Evolutionary conservation across 2,113 vertebrate genomes (phyloP), one percentile per base, ranked within the genome.

Genomic region (Haemorhous mexicanus): DNA sequence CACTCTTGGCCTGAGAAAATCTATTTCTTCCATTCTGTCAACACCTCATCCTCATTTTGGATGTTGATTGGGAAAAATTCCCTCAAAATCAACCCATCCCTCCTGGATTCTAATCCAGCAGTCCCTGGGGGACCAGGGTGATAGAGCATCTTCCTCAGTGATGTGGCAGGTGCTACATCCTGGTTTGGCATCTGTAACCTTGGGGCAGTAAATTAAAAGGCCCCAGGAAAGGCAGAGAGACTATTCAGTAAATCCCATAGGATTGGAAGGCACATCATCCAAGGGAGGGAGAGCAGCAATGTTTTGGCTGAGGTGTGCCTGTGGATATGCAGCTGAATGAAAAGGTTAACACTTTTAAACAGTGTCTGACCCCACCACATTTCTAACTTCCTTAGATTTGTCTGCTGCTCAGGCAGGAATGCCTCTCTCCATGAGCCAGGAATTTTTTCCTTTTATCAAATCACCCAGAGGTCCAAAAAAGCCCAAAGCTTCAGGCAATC

Each of bases 271-370:
- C 33, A 77, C 90, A 24, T 47, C 28, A 69, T 22, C 49, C 78
- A 69, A 16, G 6, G 53, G 33, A 72, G 72, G 37, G 43, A 43
- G 63, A 66, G 16, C 46, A 62, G 37, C 33, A 53, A 43, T 0
- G 43, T 15, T 28, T 7, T 52, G 78, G 62, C 30, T 46, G 69
- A 44, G 24, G 21, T 3, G 21, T 49, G 39, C 77, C 69, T 50
- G 52, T 1, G 7, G 33, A 41, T 11, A 7, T 0, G 52, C 84
- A 79, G 79, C 46, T 3, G 9, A 39, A 1, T 6, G 13, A 46
- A 30, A 47, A 72, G 67, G 32, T n/a, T 27, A 64, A 19, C 2
- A 5, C 26, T 32, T 72, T 64, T 16, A 16, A 90, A 46, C 35
- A 69, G 32, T 11, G 6, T 30, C 72, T 49, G 53, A 32, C 20